Percentiles rank a stretch among this genome's conserved stretches.
phyloP scores from a whole-genome alignment of 2,888 invertebrate genomes.

The Ypsolopha scabrella region DNA sequence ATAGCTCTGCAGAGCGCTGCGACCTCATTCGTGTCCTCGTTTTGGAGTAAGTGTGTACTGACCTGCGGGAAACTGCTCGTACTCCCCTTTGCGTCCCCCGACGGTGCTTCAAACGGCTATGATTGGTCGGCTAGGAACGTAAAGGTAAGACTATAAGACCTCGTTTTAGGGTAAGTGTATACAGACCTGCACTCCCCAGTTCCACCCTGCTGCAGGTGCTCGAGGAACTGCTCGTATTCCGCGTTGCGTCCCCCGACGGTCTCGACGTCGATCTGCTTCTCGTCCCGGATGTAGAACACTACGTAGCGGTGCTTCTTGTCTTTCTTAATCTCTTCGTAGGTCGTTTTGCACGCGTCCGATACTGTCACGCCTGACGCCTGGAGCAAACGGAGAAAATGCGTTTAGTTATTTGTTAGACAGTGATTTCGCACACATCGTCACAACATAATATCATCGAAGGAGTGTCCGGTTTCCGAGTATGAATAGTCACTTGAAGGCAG shows the following conservation, averaged over 20 bases:
- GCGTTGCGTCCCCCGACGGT: slow-evolving; percentile 90
- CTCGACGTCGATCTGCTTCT: slow-evolving; percentile 96
- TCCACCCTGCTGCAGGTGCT: slow-evolving; percentile 91
- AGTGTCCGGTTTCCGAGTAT: too few relatives aligned
- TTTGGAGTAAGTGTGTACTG: slow-evolving; percentile 70
- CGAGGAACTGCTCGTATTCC: slow-evolving; percentile 94
- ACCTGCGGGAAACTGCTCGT: slow-evolving; percentile 94
- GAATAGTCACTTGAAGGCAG: too few relatives aligned
- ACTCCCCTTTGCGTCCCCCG: slow-evolving; percentile 90
- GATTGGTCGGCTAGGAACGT: too few relatives aligned
- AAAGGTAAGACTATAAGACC: too few relatives aligned
- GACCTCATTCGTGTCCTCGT: too few relatives aligned
- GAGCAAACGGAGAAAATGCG: slow-evolving; percentile 7
- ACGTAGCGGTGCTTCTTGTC: slow-evolving; percentile 98
- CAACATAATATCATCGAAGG: too few relatives aligned
- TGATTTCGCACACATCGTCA: too few relatives aligned
- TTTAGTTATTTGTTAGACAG: not conserved
- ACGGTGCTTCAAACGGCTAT: slow-evolving; percentile 69
- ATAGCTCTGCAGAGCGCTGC: too few relatives aligned
- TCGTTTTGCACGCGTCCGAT: slow-evolving; percentile 93
- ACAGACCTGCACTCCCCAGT: slow-evolving; percentile 91
- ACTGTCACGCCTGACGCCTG: slow-evolving; percentile 98
- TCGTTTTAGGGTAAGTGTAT: not conserved
- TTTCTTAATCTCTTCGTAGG: slow-evolving; percentile 97
- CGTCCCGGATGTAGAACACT: slow-evolving; percentile 95